Evolutionary conservation across 2,797 vertebrate genomes (phyloP), one percentile per base, ranked within the genome.

Genomic region (Hippopotamyrus pictus): DNA sequence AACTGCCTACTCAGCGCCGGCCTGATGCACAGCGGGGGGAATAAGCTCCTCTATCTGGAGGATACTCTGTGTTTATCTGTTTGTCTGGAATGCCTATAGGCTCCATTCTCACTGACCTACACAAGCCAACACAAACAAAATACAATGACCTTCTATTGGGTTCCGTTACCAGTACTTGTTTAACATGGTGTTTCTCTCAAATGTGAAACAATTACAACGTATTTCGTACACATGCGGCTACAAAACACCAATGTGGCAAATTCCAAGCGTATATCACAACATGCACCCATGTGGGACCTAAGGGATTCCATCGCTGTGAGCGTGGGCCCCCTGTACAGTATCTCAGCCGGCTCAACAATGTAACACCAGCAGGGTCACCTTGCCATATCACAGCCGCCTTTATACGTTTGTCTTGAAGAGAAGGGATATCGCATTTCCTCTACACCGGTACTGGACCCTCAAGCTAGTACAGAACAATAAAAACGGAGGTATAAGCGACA

Each of bases 401-500:
- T 53, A n/a, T 41, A 53, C 1, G 22, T 22, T 22, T 88, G 12
- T 86, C 46, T 19, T 59, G 54, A 69, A 37, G 57, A 69, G 83
- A 86, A 51, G 51, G 88, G 50, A 59, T 83, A 87, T 90, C 46
- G 25, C 1, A 65, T 92, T 90, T 87, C 91, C 46, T 91, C 90
- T 92, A 91, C 88, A 88, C 92, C 86, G 8, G 25, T 89, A 84
- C 51, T 88, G 90, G 89, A 88, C 51, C 90, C 91, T 54, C 91
- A 92, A 69, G 91, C 90, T 92, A 93, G 92, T 89, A 92, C 90
- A 89, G 48, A 62, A 92, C 46, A 90, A 92, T 89, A 92, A 92
- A 88, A 93, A 90, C 88, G 82, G 83, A 90, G 90, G 90, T 93
- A 92, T 93, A 91, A 93, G 91, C 92, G 91, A 88, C 90, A 84